Evolutionary conservation across 2,888 invertebrate species (phyloP), one percentile per base, ranked within the genome.

Genomic region (Phortica okadai): DNA sequence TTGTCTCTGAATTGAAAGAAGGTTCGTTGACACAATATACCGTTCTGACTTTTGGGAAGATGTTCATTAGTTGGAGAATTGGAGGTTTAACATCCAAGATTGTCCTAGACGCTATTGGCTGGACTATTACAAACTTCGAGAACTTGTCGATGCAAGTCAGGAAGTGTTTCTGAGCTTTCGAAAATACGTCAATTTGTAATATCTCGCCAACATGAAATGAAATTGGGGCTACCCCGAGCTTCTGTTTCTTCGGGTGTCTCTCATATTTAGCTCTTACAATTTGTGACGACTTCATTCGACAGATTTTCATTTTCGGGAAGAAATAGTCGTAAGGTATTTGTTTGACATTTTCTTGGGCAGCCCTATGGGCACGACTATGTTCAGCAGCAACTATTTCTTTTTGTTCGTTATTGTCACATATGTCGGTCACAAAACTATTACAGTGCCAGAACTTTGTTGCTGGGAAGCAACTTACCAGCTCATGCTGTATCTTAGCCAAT

Each of bases 111-210:
- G 59, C n/a, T 42, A 78, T 73, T n/a, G 67, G 74, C 54, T 74
- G 74, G 0, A 76, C 72, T 7, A 78, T 10, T 8, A 74, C 73
- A 76, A 78, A 78, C 41, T 76, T 78, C 0, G 76, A 77, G 21
- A 79, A 79, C 64, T 75, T 79, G 66, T 79, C 77, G n/a, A 79
- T 62, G 62, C 76, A 76, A 7, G 75, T 70, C 8, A 75, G 11
- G 21, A 75, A 75, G 6, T 7, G 16, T 50, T 62, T 75, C 45
- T 73, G 54, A 41, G 74, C 76, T 21, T 73, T 76, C 1, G 69
- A 73, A 6, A 74, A 78, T 21, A 78, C 74, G 44, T 73, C 73
- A n/a, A 56, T 58, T 16, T 58, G 73, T n/a, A 73, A 41, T 42
- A 77, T 77, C 62, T 77, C 58, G 25, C 70, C 72, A n/a, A 45